Percentiles rank a stretch among this genome's conserved stretches.
Conservation (phyloP, 1,140 invertebrate species). For the Papilio polyxenes region DNA sequence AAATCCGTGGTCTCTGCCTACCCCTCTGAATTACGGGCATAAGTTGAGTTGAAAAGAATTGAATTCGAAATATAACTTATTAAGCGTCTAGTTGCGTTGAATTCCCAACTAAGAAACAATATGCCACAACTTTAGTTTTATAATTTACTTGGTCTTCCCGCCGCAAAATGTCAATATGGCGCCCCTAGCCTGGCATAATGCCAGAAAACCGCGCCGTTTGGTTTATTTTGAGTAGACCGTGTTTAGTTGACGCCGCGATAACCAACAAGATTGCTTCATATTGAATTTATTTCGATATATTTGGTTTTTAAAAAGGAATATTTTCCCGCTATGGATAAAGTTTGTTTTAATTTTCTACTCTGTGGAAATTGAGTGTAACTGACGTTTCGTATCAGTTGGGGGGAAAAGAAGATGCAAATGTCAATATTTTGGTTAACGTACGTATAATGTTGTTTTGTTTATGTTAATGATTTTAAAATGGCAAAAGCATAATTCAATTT, state of each 20-base stretch:
- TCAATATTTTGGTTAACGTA: conserved; percentile 17
- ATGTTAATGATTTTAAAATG: neutral
- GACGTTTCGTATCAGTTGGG: neutral
- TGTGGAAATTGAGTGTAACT: neutral
- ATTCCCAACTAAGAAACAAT: conserved; percentile 20
- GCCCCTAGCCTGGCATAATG: conserved; percentile 43
- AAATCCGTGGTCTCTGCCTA: neutral
- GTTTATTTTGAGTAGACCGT: conserved; percentile 62
- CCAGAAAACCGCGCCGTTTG: conserved; percentile 43
- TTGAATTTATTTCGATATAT: conserved; percentile 57
- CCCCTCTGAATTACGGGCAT: neutral
- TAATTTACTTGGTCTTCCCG: conserved; percentile 23
- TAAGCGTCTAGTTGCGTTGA: neutral
- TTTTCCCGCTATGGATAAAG: conserved; percentile 26
- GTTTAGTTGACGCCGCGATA: conserved; percentile 64
- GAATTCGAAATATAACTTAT: conserved; percentile 1
- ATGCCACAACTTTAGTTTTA: conserved; percentile 33
- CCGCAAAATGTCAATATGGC: conserved; percentile 40
- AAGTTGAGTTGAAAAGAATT: neutral
- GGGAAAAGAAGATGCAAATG: conserved; percentile 29
- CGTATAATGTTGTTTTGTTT: conserved; percentile 9
- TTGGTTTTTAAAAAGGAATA: conserved; percentile 23
- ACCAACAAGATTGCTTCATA: conserved; percentile 61
- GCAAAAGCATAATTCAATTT: too few species aligned
- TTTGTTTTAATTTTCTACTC: conserved; percentile 17